These are phyloP conservation scores for Habroteleia sp. DNA, from an alignment of 2,888 invertebrate genomes.

Conservation along the genomic window DNA sequence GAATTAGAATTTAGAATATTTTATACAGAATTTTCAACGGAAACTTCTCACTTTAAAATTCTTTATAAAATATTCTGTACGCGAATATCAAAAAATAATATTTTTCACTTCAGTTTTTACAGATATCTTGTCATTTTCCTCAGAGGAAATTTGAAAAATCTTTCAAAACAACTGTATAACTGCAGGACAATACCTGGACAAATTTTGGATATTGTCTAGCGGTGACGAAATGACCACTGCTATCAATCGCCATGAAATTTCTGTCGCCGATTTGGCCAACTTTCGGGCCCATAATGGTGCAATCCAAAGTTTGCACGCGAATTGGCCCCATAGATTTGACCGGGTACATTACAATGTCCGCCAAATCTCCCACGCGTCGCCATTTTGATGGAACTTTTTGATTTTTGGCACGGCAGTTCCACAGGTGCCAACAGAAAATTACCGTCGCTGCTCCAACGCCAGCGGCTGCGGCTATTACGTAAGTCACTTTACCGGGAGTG, in stretches of 20 bases:
- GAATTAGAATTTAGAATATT: too few relatives aligned
- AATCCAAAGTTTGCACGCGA: slow-evolving; percentile 2
- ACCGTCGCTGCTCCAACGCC: slow-evolving; percentile 20
- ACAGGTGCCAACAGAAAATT: slow-evolving; percentile 10
- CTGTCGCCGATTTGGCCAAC: slow-evolving; percentile 9
- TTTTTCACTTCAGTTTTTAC: too few relatives aligned
- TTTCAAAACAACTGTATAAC: too few relatives aligned
- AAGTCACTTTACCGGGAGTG: slow-evolving; percentile 16
- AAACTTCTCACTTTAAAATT: too few relatives aligned
- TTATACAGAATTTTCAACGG: too few relatives aligned
- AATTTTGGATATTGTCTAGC: slow-evolving; percentile 16
- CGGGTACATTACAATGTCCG: slow-evolving; percentile 10
- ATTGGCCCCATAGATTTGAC: slow-evolving; percentile 40
- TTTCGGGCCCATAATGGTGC: slow-evolving; percentile 13
- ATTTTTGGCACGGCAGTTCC: not conserved
- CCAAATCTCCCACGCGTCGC: slow-evolving; percentile 15
- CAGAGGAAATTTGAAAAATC: too few relatives aligned
- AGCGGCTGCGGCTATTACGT: slow-evolving; percentile 23
- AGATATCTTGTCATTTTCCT: too few relatives aligned
- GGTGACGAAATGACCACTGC: slow-evolving; percentile 1
- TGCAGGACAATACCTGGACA: slow-evolving; percentile 7
- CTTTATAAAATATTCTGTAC: too few relatives aligned
- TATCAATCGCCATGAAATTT: slow-evolving; percentile 19
- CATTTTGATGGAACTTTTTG: slow-evolving; percentile 17
- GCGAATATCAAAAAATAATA: too few relatives aligned